Conservation (phyloP, 2,113 vertebrate species). For the Eolophus roseicapilla region DNA sequence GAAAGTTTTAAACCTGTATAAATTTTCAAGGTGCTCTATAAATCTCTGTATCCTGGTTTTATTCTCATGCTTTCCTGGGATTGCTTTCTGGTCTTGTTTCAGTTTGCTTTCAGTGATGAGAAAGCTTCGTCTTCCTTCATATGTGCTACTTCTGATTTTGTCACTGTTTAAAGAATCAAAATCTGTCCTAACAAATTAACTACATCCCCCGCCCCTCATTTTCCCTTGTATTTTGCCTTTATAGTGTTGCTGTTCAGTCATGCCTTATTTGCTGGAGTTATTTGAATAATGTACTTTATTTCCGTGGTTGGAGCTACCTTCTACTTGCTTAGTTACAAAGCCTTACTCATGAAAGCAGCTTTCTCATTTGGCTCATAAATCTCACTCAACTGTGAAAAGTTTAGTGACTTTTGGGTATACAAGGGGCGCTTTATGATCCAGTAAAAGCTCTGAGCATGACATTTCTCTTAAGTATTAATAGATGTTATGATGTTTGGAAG, state of each 20-base stretch:
- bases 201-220: not conserved
- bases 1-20: not conserved
- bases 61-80: not conserved
- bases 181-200: not conserved
- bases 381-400: not conserved
- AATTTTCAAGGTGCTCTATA: not conserved
- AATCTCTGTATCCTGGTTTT: not conserved
- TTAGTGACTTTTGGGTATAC: not conserved
- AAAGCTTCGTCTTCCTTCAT: not conserved
- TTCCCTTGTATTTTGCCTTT: not conserved
- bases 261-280: not conserved
- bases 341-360: not conserved
- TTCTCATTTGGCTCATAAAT: conserved; percentile 6
- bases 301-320: not conserved
- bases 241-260: not conserved
- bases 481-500: conserved; percentile 32
- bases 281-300: not conserved
- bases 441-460: conserved; percentile 12
- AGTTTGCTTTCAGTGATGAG: not conserved
- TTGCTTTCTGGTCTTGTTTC: not conserved
- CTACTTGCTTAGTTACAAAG: conserved; percentile 1
- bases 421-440: not conserved
- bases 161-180: not conserved
- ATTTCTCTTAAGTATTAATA: conserved; percentile 7
- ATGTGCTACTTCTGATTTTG: not conserved